Percentiles rank a stretch among this genome's conserved stretches.
Evolutionary conservation across 2,113 vertebrate genomes (phyloP).

Genomic region (Empidonax traillii): DNA sequence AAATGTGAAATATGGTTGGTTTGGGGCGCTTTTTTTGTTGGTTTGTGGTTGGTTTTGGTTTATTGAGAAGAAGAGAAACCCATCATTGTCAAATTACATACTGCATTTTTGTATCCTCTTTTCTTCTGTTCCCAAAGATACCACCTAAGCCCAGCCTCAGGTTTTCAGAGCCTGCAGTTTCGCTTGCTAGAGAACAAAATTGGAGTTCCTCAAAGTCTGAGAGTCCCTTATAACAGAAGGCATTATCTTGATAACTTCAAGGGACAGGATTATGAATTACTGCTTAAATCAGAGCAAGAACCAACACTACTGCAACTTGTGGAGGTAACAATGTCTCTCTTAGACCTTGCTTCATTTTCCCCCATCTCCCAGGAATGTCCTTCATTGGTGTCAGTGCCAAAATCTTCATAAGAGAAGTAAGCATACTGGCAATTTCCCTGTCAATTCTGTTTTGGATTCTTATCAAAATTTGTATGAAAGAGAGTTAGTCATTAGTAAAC

Average conservation of each 20-base stretch:
- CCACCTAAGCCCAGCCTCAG: slow-evolving; percentile 88
- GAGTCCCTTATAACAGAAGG: slow-evolving; percentile 90
- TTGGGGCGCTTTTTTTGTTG: neutral
- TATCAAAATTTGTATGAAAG: neutral
- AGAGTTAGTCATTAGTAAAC: neutral
- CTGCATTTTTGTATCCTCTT: neutral
- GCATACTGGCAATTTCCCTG: neutral
- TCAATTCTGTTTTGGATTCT: neutral
- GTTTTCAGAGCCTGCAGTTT: slow-evolving; percentile 96
- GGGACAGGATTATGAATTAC: slow-evolving; percentile 80
- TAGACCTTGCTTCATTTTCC: neutral
- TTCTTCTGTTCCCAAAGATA: slow-evolving; percentile 74
- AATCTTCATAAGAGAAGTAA: neutral
- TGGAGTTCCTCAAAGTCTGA: slow-evolving; percentile 86
- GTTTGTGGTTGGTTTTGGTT: neutral
- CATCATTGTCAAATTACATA: neutral
- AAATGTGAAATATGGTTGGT: neutral
- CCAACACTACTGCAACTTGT: slow-evolving; percentile 87
- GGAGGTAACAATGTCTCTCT: slow-evolving; percentile 75
- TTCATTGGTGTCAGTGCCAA: neutral
- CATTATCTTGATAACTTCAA: slow-evolving; percentile 94
- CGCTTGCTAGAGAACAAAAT: slow-evolving; percentile 94
- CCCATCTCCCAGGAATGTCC: neutral
- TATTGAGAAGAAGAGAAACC: neutral
- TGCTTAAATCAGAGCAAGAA: slow-evolving; percentile 86